phyloP scores from a whole-genome alignment of 2,797 vertebrate species.

The Jordanella pulchra region DNA sequence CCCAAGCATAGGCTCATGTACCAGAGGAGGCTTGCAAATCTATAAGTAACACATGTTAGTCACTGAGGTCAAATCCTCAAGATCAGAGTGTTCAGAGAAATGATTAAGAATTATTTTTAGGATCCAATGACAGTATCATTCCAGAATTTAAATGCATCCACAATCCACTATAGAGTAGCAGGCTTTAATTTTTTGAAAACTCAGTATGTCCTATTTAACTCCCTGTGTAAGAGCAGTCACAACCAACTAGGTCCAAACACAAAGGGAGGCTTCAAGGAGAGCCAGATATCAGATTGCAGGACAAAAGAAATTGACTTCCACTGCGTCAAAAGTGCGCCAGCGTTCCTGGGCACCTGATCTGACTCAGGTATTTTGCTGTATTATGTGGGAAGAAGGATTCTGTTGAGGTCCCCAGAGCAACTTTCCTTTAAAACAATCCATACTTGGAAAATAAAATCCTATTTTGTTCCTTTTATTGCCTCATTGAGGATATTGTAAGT shows the following conservation, averaged over 20 bases:
- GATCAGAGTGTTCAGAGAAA: conserved; percentile 16
- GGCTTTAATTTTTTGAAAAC: neutral
- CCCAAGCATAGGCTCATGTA: conserved; percentile 34
- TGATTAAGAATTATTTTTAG: neutral
- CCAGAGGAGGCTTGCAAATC: conserved; percentile 54
- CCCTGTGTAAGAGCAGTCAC: neutral
- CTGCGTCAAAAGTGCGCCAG: neutral
- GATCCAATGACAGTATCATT: neutral
- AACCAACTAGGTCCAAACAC: conserved; percentile 1
- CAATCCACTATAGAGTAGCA: neutral
- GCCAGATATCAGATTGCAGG: neutral
- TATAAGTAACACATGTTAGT: conserved; percentile 19
- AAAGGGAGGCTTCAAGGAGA: neutral
- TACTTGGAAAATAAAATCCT: neutral
- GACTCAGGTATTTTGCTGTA: neutral
- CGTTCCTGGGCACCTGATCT: neutral
- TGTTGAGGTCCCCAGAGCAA: neutral
- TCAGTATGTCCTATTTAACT: neutral
- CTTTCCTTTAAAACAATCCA: neutral
- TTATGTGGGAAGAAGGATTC: neutral
- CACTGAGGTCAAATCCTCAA: conserved; percentile 25
- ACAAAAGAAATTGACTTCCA: neutral
- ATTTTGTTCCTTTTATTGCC: neutral
- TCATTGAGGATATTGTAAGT: neutral
- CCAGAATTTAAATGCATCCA: neutral